Evolutionary conservation across 2,797 vertebrate genomes (phyloP), one percentile per base, ranked within the genome.

Genomic region (Hafferia zeledoni): DNA sequence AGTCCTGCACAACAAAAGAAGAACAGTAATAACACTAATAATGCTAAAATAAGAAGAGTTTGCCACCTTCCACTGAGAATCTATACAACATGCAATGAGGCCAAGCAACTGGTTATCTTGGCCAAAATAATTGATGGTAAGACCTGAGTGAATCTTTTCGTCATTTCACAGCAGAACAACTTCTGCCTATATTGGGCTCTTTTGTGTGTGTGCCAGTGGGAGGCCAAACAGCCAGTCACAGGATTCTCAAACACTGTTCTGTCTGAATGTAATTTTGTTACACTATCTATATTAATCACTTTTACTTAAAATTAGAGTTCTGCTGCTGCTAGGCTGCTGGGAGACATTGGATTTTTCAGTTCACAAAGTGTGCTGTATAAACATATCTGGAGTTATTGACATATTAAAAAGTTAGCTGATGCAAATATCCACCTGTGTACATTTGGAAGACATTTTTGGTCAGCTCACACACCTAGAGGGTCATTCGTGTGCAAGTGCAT

Each of bases 31-130:
- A 82, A 67, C 43, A 50, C 75, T 77, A 93, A 69, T 79, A 83
- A 71, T 69, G 71, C 64, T 87, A 87, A 95, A 96, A 93, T 70
- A 95, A 92, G 86, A 81, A 33, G 44, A 61, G 12, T 71, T 88
- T 94, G 94, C 91, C 85, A 82, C 53, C 46, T 90, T 93, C 37
- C 52, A 10, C 67, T 79, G 65, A 60, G 67, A 87, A 87, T 74
- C 94, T 79, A 71, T 84, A 87, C 60, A 70, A 28, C 19, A 6
- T 3, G 8, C 33, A 77, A 6, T 0, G 7, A 63, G 82, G 74
- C 87, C 85, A 94, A 94, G 61, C 59, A 84, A 70, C 49, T 2
- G 1, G 17, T 87, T 56, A 17, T 63, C 67, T 50, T 57, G 78
- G 83, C 88, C 49, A 52, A 76, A 88, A 79, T 39, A 93, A n/a